A percentile compares a stretch with the other conserved stretches of the same genome.
These are phyloP conservation scores for Zygaena filipendulae DNA, from an alignment of 2,888 invertebrate species.

Conservation along the genomic window DNA sequence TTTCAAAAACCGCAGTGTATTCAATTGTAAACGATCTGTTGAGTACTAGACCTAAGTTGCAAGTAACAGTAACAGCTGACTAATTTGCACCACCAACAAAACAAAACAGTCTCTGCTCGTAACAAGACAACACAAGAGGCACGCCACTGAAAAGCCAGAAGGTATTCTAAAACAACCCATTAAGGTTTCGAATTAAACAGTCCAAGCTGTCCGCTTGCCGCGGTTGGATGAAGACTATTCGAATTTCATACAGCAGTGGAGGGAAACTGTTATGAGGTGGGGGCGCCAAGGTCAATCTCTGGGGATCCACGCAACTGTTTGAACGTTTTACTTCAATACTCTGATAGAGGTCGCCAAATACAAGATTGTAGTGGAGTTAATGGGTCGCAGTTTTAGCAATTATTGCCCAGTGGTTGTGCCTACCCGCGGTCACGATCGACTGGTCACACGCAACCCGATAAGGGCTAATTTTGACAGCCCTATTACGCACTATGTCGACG, in stretches of 20 bases:
- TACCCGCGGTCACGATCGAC: conserved; percentile 32
- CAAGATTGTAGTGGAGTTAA: too few relatives aligned
- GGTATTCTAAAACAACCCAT: conserved; percentile 25
- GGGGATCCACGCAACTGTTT: conserved; percentile 53
- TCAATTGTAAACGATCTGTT: too few relatives aligned
- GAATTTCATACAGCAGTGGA: conserved; percentile 44
- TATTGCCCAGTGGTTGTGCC: too few relatives aligned
- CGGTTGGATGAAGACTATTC: conserved; percentile 53
- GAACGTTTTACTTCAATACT: conserved; percentile 28
- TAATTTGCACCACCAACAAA: conserved; percentile 55
- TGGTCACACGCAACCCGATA: conserved; percentile 50
- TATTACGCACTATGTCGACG: too few relatives aligned
- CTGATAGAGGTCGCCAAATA: conserved; percentile 54
- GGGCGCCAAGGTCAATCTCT: conserved; percentile 53
- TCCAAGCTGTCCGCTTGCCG: conserved; percentile 40
- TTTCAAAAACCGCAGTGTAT: too few relatives aligned
- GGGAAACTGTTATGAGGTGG: conserved; percentile 26
- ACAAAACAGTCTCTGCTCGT: conserved; percentile 30
- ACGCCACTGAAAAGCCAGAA: conserved; percentile 25
- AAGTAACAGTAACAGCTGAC: conserved; percentile 61
- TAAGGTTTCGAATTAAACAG: conserved; percentile 29
- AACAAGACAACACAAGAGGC: conserved; percentile 24
- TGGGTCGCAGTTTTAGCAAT: too few relatives aligned
- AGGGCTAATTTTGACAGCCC: too few relatives aligned
- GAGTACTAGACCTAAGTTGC: conserved; percentile 40